Base-by-base conservation (phyloP, 1,140 invertebrate species). In the Whitmania pigra region DNA sequence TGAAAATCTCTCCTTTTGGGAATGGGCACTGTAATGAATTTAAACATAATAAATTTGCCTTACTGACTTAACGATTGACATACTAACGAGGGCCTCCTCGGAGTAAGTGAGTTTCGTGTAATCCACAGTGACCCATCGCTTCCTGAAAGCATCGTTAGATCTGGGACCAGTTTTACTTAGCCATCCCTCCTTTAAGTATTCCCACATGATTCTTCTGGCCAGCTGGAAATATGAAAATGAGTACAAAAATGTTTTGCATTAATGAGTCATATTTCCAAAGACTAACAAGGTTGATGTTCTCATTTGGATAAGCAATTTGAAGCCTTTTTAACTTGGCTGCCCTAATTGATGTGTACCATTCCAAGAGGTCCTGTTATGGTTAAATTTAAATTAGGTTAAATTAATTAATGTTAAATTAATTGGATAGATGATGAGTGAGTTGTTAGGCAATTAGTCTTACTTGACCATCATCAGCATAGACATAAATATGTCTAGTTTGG, bases 81-180 rank as follows among this genome's bases (percentile, higher is more conserved):
- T 40, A 73, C 80, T 82, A 80, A 88, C 88, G 84, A 89, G 80
- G 43, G 90, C 88, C 79, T 92, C 90, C 78, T 91, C 89, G 76
- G 91, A 89, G 78, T 93, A 94, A 90, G 93, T 93, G 3, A 95
- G 83, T 82, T 93, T 93, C 69, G 91, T 86, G 75, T 89, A 87
- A 77, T 93, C 90, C n/a, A 94, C 79, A 0, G 90, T 91, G 77
- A 93, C 93, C 91, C 91, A 94, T 60, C 91, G 81, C 77, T 89
- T 88, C 76, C 89, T 88, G 77, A 90, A 93, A 0, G 87, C 88
- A 79, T 93, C 90, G 20, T 86, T 87, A 7, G 86, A 84, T 73
- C 87, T 83, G 0, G 91, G 91, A 3, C 92, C 92, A 11, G 90
- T 93, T 84, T 94, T 86, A 69, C 87, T 90, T n/a, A 94, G 82